Evolutionary conservation across 2,113 vertebrate genomes (phyloP).

Genomic region (Leptobrachium ailaonicum): DNA sequence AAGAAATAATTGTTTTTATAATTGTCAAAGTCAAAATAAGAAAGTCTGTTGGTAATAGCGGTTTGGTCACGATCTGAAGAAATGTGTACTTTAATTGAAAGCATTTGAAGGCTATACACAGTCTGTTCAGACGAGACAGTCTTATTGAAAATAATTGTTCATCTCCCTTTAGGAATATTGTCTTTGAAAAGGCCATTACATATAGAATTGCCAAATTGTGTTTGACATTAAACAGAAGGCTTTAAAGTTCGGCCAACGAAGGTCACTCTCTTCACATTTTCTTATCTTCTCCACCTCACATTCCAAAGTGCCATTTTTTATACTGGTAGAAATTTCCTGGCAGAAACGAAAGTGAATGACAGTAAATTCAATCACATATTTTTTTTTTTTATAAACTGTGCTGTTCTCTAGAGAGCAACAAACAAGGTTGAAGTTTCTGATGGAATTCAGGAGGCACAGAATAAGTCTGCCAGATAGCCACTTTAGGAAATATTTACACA

Average conservation of each 20-base stretch:
- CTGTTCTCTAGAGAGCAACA: slow-evolving; percentile 31
- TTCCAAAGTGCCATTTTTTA: slow-evolving; percentile 28
- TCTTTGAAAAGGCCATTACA: neutral
- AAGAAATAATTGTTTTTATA: too few relatives aligned
- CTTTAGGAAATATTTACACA: slow-evolving; percentile 42
- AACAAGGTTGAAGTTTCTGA: slow-evolving; percentile 42
- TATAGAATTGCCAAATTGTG: slow-evolving; percentile 8
- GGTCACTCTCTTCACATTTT: neutral
- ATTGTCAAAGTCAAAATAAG: neutral
- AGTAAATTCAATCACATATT: slow-evolving; percentile 35
- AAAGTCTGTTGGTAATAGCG: neutral
- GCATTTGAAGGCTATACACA: neutral
- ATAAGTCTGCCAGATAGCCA: slow-evolving; percentile 31
- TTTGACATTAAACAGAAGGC: slow-evolving; percentile 12
- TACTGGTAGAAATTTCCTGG: slow-evolving; percentile 31
- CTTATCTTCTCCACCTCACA: neutral
- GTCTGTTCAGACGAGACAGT: neutral
- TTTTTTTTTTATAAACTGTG: slow-evolving; percentile 34
- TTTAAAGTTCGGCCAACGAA: neutral
- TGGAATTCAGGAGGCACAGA: slow-evolving; percentile 23
- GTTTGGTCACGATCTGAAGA: too few relatives aligned
- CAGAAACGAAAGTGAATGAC: slow-evolving; percentile 38
- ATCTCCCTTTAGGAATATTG: neutral
- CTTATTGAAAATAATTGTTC: neutral
- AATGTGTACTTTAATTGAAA: neutral